Base-by-base conservation (phyloP, 2,113 vertebrate species). In the Phaetusa simplex region DNA sequence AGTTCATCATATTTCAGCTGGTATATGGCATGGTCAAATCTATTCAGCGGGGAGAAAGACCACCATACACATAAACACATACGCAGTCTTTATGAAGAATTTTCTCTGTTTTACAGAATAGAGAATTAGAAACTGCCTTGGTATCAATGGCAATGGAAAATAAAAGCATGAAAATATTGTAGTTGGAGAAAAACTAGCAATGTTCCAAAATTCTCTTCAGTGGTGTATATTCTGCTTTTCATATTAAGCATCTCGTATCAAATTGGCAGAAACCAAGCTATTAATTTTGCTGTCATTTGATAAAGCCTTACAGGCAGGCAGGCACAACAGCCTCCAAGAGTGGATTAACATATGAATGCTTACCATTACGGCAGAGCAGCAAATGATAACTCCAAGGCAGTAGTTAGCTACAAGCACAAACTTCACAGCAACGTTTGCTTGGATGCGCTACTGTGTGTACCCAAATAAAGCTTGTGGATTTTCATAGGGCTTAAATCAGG, bases 231-330 rank as follows among this genome's bases (percentile, higher is more conserved):
- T 87, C 66, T 69, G 24, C 56, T 95, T 89, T 92, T 93, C 61
- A 61, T 74, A 40, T 67, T 72, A 84, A 88, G 67, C 53, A 74
- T 86, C 61, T 93, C 83, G 32, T 52, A 88, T 67, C 64, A 76
- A 96, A 91, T 79, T 91, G 83, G 73, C 49, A 94, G 80, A 87
- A 91, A 45, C 30, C 45, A 89, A 92, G 70, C 66, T 94, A 89
- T 79, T 92, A 95, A 94, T 97, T 97, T 96, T 95, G 53, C 73
- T 91, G 65, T 92, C 43, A 58, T 79, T 89, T 92, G 65, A 76
- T 82, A 53, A 93, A 91, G 27, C 34, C 38, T 52, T 85, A n/a
- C 52, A 36, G 55, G 83, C 32, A 77, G 53, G 56, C 55, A 89
- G 82, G 73, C 61, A 74, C 27, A 91, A 76, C 91, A 92, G 40